Percentiles rank a stretch among this genome's conserved stretches.
phyloP scores from a whole-genome alignment of 2,113 vertebrate genomes.

The Paramormyrops kingsleyae region DNA sequence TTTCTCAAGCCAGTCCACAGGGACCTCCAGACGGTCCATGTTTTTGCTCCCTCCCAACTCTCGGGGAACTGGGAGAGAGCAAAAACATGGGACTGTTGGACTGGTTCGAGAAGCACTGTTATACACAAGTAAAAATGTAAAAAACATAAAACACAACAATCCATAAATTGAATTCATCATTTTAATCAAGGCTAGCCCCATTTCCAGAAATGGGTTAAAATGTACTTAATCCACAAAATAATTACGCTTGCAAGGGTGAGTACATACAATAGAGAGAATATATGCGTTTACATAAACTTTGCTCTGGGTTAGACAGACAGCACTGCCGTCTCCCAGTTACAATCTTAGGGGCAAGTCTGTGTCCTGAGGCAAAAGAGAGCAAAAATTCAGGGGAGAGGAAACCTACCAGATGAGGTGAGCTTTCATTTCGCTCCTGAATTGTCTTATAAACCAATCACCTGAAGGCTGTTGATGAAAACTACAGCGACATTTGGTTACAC shows the following conservation, averaged over 20 bases:
- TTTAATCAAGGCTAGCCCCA: slow-evolving; percentile 50
- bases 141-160: slow-evolving; percentile 57
- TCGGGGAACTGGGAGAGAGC: neutral
- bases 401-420: slow-evolving; percentile 19
- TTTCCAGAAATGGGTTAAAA: slow-evolving; percentile 58
- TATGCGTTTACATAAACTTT: slow-evolving; percentile 46
- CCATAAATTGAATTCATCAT: slow-evolving; percentile 48
- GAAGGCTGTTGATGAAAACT: neutral
- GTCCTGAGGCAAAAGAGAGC: slow-evolving; percentile 32
- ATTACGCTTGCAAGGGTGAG: slow-evolving; percentile 23
- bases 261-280: slow-evolving; percentile 40
- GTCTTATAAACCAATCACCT: slow-evolving; percentile 14
- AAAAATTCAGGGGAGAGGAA: slow-evolving; percentile 17
- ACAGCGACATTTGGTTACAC: neutral
- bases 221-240: slow-evolving; percentile 42
- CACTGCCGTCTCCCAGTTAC: slow-evolving; percentile 43
- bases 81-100: neutral
- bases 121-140: slow-evolving; percentile 38
- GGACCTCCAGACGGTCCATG: neutral
- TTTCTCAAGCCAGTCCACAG: neutral
- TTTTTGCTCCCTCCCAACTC: neutral
- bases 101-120: neutral
- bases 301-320: slow-evolving; percentile 32
- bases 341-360: slow-evolving; percentile 31
- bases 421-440: slow-evolving; percentile 34